Conservation (phyloP, 2,113 vertebrate genomes). For the cattle (Bos taurus) region ARS-UCD2.0 NC_037329.1:15211001-15211500, state of each 20-base stretch:
- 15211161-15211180: background rate
- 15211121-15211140: background rate
- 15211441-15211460: background rate
- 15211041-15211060: background rate
- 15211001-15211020: background rate
- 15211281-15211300: background rate
- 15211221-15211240: background rate
- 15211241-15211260: background rate
- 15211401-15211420: background rate
- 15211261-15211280: background rate
- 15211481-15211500: background rate
- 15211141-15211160: background rate
- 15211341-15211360: background rate
- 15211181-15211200: background rate
- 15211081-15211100: background rate
- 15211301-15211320: background rate
- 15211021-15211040: background rate
- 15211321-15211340: fast-evolving
- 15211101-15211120: background rate
- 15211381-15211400: background rate
- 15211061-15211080: background rate
- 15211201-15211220: background rate
- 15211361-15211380: background rate
- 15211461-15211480: background rate
- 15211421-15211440: background rate